These are phyloP conservation scores for Anticlea derivata DNA, from an alignment of 2,888 invertebrate genomes.

Conservation along the genomic window DNA sequence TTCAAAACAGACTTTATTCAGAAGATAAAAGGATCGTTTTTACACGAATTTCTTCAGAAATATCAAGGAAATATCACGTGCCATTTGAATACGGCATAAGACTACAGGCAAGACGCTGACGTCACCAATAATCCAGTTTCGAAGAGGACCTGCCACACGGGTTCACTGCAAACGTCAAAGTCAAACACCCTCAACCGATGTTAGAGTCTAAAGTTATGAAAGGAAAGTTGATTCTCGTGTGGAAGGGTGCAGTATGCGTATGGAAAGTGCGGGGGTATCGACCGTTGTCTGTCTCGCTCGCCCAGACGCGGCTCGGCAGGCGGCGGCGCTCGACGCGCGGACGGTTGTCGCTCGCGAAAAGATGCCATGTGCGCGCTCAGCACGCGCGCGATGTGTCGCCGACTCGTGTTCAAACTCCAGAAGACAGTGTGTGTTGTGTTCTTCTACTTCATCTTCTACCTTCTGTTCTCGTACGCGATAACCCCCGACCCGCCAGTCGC, in stretches of 20 bases:
- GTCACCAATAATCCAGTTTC: constrained; percentile 20
- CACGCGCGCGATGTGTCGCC: constrained; percentile 54
- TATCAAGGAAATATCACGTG: too few relatives aligned
- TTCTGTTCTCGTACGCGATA: constrained; percentile 47
- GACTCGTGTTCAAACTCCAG: constrained; percentile 53
- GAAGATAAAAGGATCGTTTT: too few relatives aligned
- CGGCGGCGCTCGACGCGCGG: constrained; percentile 45
- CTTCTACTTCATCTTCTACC: constrained; percentile 49
- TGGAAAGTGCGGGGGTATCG: constrained; percentile 47
- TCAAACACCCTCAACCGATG: constrained; percentile 6
- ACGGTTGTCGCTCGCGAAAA: constrained; percentile 26
- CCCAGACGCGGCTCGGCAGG: constrained; percentile 50
- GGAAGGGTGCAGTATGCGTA: constrained; percentile 7
- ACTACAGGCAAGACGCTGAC: constrained; percentile 6
- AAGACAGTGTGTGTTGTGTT: constrained; percentile 48
- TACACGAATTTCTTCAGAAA: too few relatives aligned
- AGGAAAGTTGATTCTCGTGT: neutral
- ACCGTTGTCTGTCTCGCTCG: constrained; percentile 49
- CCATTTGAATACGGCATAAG: too few relatives aligned
- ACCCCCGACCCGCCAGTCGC: constrained; percentile 43
- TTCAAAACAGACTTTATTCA: too few relatives aligned
- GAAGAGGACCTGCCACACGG: constrained; percentile 23
- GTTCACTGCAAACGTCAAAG: constrained; percentile 15
- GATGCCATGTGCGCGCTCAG: constrained; percentile 36
- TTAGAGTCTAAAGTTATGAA: neutral